These are phyloP conservation scores for Oceanodroma leucorhoa DNA, from an alignment of 2,797 vertebrate species.

Conservation along the genomic window DNA sequence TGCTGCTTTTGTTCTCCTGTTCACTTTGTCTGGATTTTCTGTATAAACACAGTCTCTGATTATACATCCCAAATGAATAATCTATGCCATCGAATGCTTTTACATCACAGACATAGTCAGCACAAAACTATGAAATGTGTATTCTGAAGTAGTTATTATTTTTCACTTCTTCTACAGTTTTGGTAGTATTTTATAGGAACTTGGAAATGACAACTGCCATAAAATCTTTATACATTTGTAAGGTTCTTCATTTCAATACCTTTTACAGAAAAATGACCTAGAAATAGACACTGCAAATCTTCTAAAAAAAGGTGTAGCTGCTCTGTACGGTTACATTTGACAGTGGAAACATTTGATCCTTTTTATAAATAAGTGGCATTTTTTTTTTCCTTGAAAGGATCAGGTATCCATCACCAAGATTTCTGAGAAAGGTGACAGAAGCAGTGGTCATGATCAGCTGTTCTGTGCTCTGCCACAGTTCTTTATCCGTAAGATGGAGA, in stretches of 20 bases:
- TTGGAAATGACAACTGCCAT: not conserved
- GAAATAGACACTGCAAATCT: not conserved
- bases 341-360: not conserved
- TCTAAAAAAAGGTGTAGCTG: not conserved
- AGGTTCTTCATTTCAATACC: not conserved
- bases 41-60: not conserved
- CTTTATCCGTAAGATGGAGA: not conserved
- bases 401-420: not conserved
- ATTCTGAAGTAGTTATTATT: not conserved
- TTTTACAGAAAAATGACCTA: not conserved
- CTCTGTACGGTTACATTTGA: not conserved
- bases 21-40: not conserved
- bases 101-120: not conserved
- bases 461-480: not conserved
- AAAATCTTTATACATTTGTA: not conserved
- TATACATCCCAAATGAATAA: not conserved
- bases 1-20: not conserved
- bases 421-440: not conserved
- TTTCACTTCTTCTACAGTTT: not conserved
- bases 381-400: not conserved
- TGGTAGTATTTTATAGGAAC: not conserved
- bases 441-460: not conserved
- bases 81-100: not conserved
- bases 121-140: not conserved
- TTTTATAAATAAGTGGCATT: not conserved